Percentiles rank a stretch among this genome's conserved stretches.
Evolutionary conservation across 2,113 vertebrate genomes (phyloP).

Genomic region (Ranitomeya variabilis): DNA sequence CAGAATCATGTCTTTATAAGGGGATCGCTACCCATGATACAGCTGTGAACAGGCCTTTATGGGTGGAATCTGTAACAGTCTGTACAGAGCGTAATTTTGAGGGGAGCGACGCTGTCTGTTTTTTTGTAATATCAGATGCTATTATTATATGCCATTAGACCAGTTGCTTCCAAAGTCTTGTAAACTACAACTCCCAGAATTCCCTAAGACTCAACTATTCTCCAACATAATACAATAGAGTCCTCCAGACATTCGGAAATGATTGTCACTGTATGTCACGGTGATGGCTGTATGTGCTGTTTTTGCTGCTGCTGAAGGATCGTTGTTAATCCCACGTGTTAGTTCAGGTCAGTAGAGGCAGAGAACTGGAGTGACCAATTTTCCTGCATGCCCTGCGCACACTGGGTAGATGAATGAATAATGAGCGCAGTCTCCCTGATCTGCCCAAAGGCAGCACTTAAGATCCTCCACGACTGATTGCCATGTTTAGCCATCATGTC

Average conservation of each 20-base stretch:
- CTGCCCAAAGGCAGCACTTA: constrained; percentile 39
- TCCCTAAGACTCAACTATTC: neutral
- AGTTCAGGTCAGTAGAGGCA: constrained; percentile 11
- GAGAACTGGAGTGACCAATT: neutral
- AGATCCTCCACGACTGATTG: neutral
- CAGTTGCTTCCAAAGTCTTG: no score
- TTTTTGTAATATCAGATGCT: no score
- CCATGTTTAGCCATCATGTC: neutral
- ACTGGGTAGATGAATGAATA: neutral
- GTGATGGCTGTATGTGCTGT: no score
- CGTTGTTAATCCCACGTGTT: neutral
- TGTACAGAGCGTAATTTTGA: neutral
- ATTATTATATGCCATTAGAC: no score
- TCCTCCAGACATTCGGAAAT: neutral
- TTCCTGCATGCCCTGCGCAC: neutral
- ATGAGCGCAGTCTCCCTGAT: constrained; percentile 10
- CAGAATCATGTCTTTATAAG: neutral
- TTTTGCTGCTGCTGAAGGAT: no score
- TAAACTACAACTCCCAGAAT: neutral
- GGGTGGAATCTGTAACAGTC: neutral
- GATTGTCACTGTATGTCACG: no score
- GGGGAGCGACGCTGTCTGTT: no score
- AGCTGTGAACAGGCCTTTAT: no score
- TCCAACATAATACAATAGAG: neutral
- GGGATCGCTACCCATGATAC: no score